Evolutionary conservation across 2,888 invertebrate species (phyloP).

Genomic region (Plagodis dolabraria): DNA sequence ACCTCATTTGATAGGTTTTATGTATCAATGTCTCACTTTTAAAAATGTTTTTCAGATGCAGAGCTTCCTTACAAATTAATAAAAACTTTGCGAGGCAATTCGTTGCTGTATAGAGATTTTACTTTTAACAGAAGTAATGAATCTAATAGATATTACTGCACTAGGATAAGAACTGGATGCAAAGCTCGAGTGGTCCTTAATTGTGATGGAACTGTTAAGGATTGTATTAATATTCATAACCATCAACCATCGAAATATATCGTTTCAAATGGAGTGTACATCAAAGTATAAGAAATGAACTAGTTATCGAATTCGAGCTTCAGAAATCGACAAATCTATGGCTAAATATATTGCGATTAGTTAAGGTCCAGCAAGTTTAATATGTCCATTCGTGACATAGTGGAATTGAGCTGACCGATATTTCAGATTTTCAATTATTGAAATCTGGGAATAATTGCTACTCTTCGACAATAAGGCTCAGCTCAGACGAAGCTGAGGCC

Average conservation of each 20-base stretch:
- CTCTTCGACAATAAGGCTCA: too few relatives aligned
- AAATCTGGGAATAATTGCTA: too few relatives aligned
- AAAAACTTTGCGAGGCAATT: not conserved
- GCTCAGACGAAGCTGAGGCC: too few relatives aligned
- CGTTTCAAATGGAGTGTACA: not conserved
- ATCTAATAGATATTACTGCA: slow-evolving; percentile 37
- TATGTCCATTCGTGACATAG: too few relatives aligned
- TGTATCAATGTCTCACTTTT: too few relatives aligned
- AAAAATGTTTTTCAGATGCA: not conserved
- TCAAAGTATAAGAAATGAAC: slow-evolving; percentile 4
- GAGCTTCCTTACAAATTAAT: slow-evolving; percentile 1
- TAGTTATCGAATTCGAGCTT: too few relatives aligned
- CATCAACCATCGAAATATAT: slow-evolving; percentile 15
- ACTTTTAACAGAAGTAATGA: slow-evolving; percentile 8
- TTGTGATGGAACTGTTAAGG: slow-evolving; percentile 31
- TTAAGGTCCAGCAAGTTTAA: too few relatives aligned
- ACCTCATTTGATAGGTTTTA: too few relatives aligned
- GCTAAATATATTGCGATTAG: too few relatives aligned
- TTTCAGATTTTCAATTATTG: too few relatives aligned
- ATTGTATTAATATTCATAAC: slow-evolving; percentile 14
- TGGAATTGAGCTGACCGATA: too few relatives aligned
- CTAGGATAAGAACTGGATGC: slow-evolving; percentile 35
- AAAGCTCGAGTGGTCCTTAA: slow-evolving; percentile 38
- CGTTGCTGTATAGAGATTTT: slow-evolving; percentile 8
- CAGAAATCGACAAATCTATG: too few relatives aligned